Conservation (phyloP, 2,113 vertebrate genomes). For the Leptobrachium leishanense region DNA sequence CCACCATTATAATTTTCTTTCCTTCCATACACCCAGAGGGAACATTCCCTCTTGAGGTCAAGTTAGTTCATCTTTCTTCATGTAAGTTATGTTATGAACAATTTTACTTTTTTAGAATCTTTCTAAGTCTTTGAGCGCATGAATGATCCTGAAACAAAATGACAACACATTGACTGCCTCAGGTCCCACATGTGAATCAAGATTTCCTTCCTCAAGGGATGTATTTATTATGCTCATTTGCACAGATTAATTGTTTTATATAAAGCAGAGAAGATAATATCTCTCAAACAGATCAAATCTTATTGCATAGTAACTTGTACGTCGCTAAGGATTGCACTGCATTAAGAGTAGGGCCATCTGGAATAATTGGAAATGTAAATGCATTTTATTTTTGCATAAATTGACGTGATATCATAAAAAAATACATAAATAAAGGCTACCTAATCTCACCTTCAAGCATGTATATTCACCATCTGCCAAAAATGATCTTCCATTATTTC, state of each 20-base stretch:
- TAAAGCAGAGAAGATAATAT: background rate
- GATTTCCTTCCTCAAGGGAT: conserved; percentile 1
- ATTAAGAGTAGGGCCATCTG: too few relatives aligned
- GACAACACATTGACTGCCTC: conserved; percentile 21
- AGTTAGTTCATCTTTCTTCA: background rate
- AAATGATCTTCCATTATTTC: too few relatives aligned
- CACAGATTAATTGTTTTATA: background rate
- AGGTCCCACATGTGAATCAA: conserved; percentile 11
- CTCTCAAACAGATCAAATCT: background rate
- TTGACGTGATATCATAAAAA: too few relatives aligned
- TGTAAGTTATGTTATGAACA: background rate
- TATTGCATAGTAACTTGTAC: background rate
- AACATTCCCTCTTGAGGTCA: background rate
- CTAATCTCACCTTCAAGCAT: too few relatives aligned
- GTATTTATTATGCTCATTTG: background rate
- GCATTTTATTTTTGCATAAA: too few relatives aligned
- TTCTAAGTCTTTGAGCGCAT: background rate
- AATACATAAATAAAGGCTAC: too few relatives aligned
- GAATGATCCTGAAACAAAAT: conserved; percentile 18
- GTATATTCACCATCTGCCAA: too few relatives aligned
- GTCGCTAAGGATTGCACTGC: too few relatives aligned
- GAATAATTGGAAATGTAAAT: too few relatives aligned
- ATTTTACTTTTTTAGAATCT: background rate
- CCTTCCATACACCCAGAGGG: background rate
- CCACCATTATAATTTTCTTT: too few relatives aligned